A percentile compares a stretch with the other conserved stretches of the same genome.
Conservation (phyloP, 2,888 invertebrate genomes). For the Ophioninae sp. region DNA sequence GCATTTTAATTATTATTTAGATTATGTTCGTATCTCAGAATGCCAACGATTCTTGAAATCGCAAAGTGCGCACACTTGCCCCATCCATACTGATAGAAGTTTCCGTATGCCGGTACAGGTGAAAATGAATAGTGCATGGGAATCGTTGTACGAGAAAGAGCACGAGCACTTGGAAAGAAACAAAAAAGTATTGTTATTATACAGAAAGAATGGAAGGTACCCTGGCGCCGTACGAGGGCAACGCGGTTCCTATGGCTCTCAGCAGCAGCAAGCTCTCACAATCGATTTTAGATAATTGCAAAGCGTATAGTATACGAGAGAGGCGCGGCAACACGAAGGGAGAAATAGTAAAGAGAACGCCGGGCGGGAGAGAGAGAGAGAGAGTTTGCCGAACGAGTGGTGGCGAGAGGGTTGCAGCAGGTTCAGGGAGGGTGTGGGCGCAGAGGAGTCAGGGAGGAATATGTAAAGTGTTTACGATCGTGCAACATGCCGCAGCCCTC, state of each 20-base stretch:
- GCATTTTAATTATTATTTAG: no score
- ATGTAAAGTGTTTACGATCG: slow-evolving; percentile 80
- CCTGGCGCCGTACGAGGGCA: slow-evolving; percentile 51
- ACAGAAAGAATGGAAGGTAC: slow-evolving; percentile 57
- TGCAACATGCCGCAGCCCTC: slow-evolving; percentile 76
- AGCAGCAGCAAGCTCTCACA: slow-evolving; percentile 72
- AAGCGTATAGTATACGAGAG: slow-evolving; percentile 71
- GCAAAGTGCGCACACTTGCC: no score
- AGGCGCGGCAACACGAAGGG: slow-evolving; percentile 62
- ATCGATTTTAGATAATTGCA: slow-evolving; percentile 79
- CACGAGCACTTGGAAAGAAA: slow-evolving; percentile 20
- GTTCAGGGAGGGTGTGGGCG: slow-evolving; percentile 60
- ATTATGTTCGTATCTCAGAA: no score
- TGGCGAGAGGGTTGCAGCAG: slow-evolving; percentile 66
- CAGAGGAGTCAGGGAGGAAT: slow-evolving; percentile 70
- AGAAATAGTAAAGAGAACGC: slow-evolving; percentile 51
- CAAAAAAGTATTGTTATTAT: slow-evolving; percentile 61
- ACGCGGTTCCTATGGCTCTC: slow-evolving; percentile 71
- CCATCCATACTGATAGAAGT: no score
- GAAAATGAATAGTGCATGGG: background rate
- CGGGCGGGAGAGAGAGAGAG: slow-evolving; percentile 13
- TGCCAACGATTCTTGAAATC: no score
- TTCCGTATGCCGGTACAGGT: background rate
- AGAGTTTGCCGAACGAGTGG: slow-evolving; percentile 58
- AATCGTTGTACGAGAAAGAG: slow-evolving; percentile 39